Conservation (phyloP, 2,113 vertebrate genomes). For the Bubalus kerabau region DNA sequence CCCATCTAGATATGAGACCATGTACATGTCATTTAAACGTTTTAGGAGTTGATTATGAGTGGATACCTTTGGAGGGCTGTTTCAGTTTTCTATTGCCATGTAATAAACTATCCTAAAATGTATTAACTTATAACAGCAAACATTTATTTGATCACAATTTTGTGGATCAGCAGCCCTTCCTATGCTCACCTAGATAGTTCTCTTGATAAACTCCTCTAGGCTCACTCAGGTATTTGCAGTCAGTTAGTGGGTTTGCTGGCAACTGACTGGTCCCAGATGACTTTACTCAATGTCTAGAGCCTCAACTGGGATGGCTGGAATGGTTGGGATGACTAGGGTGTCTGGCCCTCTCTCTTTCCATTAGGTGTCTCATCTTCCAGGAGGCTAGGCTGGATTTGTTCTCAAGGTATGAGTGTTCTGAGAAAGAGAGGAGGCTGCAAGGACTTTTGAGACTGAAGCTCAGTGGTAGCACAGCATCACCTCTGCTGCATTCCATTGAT, state of each 20-base stretch:
- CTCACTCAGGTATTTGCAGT: neutral
- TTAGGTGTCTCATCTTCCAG: neutral
- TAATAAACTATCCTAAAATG: neutral
- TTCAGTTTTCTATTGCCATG: neutral
- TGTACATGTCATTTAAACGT: neutral
- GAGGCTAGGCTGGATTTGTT: neutral
- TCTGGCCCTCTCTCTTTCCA: neutral
- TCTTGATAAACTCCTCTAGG: neutral
- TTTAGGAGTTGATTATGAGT: neutral
- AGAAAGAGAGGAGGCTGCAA: neutral
- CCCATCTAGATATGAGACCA: neutral
- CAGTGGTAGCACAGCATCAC: neutral
- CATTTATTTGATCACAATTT: neutral
- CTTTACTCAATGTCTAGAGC: neutral
- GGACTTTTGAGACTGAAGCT: neutral
- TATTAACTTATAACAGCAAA: neutral
- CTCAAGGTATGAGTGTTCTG: neutral
- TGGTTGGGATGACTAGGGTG: neutral
- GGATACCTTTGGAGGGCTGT: neutral
- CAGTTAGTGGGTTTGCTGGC: neutral
- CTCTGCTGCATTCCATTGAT: neutral
- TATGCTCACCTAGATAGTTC: neutral
- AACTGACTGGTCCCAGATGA: neutral
- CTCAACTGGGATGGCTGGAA: neutral
- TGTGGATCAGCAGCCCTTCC: neutral